Percentiles rank a stretch among this genome's conserved stretches.
These are phyloP conservation scores for Onchidella celtica DNA, from an alignment of 2,888 invertebrate genomes.

Conservation along the genomic window DNA sequence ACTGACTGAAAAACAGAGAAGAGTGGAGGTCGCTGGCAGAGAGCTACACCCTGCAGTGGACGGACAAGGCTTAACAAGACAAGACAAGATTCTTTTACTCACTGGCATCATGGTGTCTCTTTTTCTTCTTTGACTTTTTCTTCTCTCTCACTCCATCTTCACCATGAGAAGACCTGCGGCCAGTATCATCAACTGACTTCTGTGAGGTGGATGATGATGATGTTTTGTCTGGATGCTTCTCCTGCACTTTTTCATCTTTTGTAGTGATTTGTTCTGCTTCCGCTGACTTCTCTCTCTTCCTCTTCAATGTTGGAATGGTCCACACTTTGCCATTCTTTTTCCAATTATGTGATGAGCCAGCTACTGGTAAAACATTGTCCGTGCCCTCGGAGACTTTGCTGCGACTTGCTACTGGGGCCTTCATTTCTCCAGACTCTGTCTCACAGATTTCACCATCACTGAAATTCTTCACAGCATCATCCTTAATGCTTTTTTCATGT, in stretches of 20 bases:
- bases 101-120: constrained; percentile 69
- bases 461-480: not conserved
- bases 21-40: no score
- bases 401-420: not conserved
- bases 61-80: no score
- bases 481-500: not conserved
- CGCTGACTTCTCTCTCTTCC: not conserved
- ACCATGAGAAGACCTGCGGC: not conserved
- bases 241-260: constrained; percentile 10
- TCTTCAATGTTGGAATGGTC: constrained; percentile 29
- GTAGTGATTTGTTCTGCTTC: not conserved
- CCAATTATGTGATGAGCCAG: constrained; percentile 4
- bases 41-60: no score
- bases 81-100: no score
- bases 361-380: not conserved
- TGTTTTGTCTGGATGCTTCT: not conserved
- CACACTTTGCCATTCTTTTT: constrained; percentile 36
- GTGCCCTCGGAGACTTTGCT: not conserved
- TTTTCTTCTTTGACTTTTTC: constrained; percentile 64
- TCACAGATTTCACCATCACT: not conserved
- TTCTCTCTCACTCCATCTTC: constrained; percentile 7
- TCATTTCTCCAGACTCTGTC: not conserved
- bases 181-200: not conserved
- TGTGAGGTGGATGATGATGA: constrained; percentile 13
- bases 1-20: no score